Evolutionary conservation across 2,113 vertebrate species (phyloP).

Genomic region (Morone saxatilis): DNA sequence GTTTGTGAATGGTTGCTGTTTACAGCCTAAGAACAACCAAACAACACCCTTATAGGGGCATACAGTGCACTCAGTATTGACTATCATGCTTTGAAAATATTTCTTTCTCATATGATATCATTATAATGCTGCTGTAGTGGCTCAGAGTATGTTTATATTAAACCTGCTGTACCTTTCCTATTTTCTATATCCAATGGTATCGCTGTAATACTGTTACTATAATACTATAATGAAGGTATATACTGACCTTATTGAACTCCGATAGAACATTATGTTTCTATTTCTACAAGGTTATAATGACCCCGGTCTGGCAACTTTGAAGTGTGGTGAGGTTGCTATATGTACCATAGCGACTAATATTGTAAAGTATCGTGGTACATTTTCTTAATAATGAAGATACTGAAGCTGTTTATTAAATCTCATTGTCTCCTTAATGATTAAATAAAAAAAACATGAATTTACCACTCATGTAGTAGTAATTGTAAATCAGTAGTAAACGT

Average conservation of each 20-base stretch:
- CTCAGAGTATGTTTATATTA: not conserved
- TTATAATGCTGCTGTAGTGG: not conserved
- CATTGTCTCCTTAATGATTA: not conserved
- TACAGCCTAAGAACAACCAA: not conserved
- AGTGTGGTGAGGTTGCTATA: not conserved
- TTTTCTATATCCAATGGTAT: not conserved
- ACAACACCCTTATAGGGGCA: not conserved
- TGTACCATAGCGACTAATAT: too few species aligned
- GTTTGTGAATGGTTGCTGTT: not conserved
- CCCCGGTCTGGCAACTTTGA: not conserved
- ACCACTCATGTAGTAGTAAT: not conserved
- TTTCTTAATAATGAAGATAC: not conserved
- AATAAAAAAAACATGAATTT: not conserved
- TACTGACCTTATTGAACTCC: not conserved
- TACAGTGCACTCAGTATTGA: not conserved
- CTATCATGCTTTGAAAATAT: not conserved
- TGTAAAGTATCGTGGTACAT: not conserved
- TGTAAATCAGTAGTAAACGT: not conserved
- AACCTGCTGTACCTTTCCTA: not conserved
- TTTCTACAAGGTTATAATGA: not conserved
- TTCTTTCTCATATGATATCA: not conserved
- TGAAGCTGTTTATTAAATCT: not conserved
- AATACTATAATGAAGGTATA: not conserved
- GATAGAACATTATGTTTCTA: not conserved
- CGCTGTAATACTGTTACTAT: not conserved